Conservation (phyloP, 2,888 invertebrate genomes). For the Drosophila mercatorum region DNA sequence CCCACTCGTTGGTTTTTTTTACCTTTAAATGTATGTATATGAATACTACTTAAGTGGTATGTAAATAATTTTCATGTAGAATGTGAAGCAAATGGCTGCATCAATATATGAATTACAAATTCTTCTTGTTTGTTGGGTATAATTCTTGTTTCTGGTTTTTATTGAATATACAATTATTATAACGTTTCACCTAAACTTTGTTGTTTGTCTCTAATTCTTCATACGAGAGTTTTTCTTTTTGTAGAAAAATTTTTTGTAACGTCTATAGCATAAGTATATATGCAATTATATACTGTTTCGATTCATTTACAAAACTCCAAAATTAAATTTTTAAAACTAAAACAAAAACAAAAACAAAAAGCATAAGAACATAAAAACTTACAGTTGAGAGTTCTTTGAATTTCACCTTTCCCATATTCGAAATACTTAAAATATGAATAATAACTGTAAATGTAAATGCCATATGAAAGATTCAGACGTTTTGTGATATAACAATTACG, state of each 20-base stretch:
- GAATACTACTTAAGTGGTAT: conserved; percentile 27
- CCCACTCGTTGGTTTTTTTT: not conserved
- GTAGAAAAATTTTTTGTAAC: conserved; percentile 29
- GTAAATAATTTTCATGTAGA: conserved; percentile 25
- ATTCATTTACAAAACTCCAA: conserved; percentile 63
- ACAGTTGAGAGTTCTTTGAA: conserved; percentile 74
- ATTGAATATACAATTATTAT: conserved; percentile 69
- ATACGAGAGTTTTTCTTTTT: conserved; percentile 18
- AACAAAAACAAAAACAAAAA: conserved; percentile 57
- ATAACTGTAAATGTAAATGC: conserved; percentile 31
- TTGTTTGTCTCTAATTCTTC: conserved; percentile 28
- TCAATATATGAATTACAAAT: conserved; percentile 43
- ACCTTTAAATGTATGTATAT: conserved; percentile 42
- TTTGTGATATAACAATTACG: conserved; percentile 26
- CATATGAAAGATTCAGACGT: conserved; percentile 43
- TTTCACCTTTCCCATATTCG: conserved; percentile 77
- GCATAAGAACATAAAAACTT: conserved; percentile 72
- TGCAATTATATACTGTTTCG: conserved; percentile 56
- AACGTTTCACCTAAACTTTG: conserved; percentile 78
- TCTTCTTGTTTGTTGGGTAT: conserved; percentile 15
- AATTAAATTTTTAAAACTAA: conserved; percentile 31
- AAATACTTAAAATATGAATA: conserved; percentile 68
- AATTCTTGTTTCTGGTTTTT: conserved; percentile 10
- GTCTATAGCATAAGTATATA: conserved; percentile 21
- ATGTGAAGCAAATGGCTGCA: conserved; percentile 35